Conservation (phyloP, 2,113 vertebrate species). For the Menura novaehollandiae region DNA sequence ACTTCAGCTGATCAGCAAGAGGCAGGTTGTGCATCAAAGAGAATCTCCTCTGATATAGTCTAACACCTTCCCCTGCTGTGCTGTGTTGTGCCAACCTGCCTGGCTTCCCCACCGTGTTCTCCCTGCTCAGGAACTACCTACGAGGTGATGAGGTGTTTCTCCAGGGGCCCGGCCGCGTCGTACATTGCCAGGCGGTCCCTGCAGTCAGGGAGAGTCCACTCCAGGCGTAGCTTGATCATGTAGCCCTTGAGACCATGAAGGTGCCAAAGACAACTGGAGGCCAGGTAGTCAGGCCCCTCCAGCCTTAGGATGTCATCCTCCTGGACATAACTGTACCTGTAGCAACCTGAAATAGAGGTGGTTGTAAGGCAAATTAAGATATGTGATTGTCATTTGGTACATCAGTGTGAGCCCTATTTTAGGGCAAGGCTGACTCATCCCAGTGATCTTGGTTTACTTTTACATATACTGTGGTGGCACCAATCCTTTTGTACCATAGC, state of each 20-base stretch:
- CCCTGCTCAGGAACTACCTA: slow-evolving; percentile 70
- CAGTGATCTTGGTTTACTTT: background rate
- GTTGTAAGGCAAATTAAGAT: background rate
- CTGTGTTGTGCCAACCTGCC: background rate
- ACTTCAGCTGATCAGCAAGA: background rate
- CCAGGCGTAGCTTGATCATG: slow-evolving; percentile 84
- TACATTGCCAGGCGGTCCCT: slow-evolving; percentile 87
- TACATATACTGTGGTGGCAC: background rate
- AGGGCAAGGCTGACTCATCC: background rate
- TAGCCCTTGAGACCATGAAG: slow-evolving; percentile 76
- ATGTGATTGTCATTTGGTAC: background rate
- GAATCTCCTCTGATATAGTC: background rate
- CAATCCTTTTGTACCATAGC: background rate
- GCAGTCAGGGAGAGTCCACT: slow-evolving; percentile 86
- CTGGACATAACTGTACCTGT: slow-evolving; percentile 79
- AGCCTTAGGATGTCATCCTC: slow-evolving; percentile 66
- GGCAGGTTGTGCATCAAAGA: slow-evolving; percentile 5
- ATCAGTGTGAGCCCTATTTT: background rate
- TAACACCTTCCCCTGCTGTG: slow-evolving; percentile 28
- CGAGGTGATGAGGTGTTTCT: slow-evolving; percentile 86
- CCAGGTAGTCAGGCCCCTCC: slow-evolving; percentile 79
- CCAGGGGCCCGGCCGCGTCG: slow-evolving; percentile 73
- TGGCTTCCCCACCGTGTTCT: accelerated
- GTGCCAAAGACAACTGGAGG: slow-evolving; percentile 89
- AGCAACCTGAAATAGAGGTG: slow-evolving; percentile 77